A percentile compares a stretch with the other conserved stretches of the same genome.
Evolutionary conservation across 2,113 vertebrate genomes (phyloP).

Genomic region (Pomatorhinus ruficollis): DNA sequence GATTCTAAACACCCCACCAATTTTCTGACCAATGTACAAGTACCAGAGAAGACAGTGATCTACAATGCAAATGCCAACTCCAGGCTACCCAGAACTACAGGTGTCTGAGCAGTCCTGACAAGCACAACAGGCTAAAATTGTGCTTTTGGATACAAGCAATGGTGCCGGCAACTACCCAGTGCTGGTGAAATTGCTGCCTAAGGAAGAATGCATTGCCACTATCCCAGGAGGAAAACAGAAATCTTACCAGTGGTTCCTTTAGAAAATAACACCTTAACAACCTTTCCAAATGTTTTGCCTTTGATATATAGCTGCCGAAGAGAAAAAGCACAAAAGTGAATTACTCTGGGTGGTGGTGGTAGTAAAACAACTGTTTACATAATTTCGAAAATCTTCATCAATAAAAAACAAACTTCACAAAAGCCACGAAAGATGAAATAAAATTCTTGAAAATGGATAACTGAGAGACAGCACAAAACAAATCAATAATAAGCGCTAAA

Average conservation of each 20-base stretch:
- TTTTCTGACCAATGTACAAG: constrained; percentile 30
- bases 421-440: constrained; percentile 52
- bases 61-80: constrained; percentile 15
- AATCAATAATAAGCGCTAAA: constrained; percentile 66
- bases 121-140: constrained; percentile 33
- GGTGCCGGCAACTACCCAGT: constrained; percentile 24
- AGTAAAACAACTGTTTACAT: constrained; percentile 57
- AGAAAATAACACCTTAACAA: constrained; percentile 37
- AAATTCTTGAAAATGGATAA: constrained; percentile 57
- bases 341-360: background rate
- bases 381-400: constrained; percentile 53
- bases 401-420: constrained; percentile 43
- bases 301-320: constrained; percentile 78
- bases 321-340: constrained; percentile 70
- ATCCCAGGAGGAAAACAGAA: constrained; percentile 30
- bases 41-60: constrained; percentile 19
- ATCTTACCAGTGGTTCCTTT: constrained; percentile 58
- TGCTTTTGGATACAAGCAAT: constrained; percentile 61
- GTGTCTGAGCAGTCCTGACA: background rate
- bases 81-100: background rate
- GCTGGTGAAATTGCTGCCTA: constrained; percentile 53
- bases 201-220: constrained; percentile 14
- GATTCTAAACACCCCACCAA: constrained; percentile 37
- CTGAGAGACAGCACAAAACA: constrained; percentile 64
- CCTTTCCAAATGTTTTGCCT: constrained; percentile 69